Evolutionary conservation across 2,888 invertebrate species (phyloP), one percentile per base, ranked within the genome.

Genomic region (Scrobipalpa costella): DNA sequence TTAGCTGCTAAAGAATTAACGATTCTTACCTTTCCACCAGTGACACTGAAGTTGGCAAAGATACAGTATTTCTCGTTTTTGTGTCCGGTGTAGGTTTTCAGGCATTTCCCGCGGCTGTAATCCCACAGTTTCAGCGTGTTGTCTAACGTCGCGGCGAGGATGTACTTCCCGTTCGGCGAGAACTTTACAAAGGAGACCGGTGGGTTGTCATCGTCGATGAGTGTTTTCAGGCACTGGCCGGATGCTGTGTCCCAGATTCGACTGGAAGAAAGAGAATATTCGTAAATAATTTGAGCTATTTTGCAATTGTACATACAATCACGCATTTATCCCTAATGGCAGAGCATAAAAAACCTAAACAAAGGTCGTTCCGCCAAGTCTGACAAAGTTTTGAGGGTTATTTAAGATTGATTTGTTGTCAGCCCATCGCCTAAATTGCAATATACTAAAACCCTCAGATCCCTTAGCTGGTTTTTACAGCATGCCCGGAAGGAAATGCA

Each of bases 201-300:
- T 9, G 99, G 99, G 90, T 99, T 99, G 81, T 99, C 99, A 82
- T 99, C 99, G 83, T 99, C 99, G 77, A 99, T 99, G 17, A 99
- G 91, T 0, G 99, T 99, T 92, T 99, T 99, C 76, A 99, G 92
- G 88, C 99, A 99, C 86, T 99, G 99, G 0, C 99, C 99, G 55
- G 98, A 99, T 11, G 98, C 98, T 64, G 99, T 99, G 86, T 99
- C 99, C 99, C 99, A 99, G 79, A 99, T 99, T 79, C 99, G 98
- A 92, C 98, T 97, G 84, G 64, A 94, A 90, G 67, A n/a, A 63
- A 62, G 61, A 62, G 17, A 34, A 50, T 27, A 13, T 49, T 61
- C 3, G 8, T 49, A 17, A 9, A 27, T 27, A n/a, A n/a, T n/a
- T n/a, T n/a, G n/a, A n/a, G n/a, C n/a, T n/a, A n/a, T n/a, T n/a